Base-by-base conservation (phyloP, 1,140 invertebrate genomes). In the Listronotus oregonensis region DNA sequence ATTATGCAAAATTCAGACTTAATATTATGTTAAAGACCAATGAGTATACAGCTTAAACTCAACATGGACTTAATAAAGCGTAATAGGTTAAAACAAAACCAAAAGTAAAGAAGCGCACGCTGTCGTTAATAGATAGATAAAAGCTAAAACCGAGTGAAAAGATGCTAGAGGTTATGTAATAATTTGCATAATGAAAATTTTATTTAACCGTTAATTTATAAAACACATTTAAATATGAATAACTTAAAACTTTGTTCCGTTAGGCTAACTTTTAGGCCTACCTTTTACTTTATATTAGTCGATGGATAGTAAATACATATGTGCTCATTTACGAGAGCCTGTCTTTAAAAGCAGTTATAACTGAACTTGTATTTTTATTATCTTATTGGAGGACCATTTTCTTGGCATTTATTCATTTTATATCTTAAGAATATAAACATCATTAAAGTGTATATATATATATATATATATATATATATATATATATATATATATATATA, bases 271-370 rank as follows among this genome's bases (percentile, higher is more conserved):
- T 39, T 55, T 39, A 37, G 14, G 52, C 52, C 52, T 55, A 39
- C 52, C 52, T 55, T 55, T 39, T 55, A 55, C 52, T 55, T 55
- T 39, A 39, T n/a, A 55, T 55, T 55, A 55, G 52, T 47, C 52
- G 52, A 14, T n/a, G 32, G 32, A 32, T 32, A 42, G 9, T 55
- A 55, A 37, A 18, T 17, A n/a, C 17, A 14, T 39, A 31, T 55
- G 52, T 55, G 34, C 52, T 14, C 52, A 39, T 55, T 55, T 39
- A 27, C 21, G 21, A 27, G 21, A 27, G n/a, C 21, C 21, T 27
- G 21, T 27, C 21, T 27, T 27, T 27, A 27, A 27, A 27, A 27
- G 21, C 21, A 27, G 21, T 27, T 27, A 27, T 27, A 27, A 27
- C 21, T 3, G 21, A 27, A 27, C 21, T 27, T 27, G 5, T 27